phyloP scores from a whole-genome alignment of 2,888 invertebrate species.

The Heteromurus nitidus region DNA sequence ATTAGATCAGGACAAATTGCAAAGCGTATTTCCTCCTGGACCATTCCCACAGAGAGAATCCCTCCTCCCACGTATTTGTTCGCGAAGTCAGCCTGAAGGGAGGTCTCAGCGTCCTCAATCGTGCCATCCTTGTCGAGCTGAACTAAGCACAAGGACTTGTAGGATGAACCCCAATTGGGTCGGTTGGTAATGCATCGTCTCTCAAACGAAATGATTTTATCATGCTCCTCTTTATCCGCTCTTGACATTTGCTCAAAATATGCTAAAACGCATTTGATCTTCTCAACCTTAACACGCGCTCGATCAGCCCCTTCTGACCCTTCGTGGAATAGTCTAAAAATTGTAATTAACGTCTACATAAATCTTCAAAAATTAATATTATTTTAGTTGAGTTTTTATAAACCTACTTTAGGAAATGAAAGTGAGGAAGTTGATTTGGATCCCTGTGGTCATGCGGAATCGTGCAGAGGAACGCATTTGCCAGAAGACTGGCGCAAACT shows the following conservation, averaged over 20 bases:
- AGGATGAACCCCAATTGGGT: conserved; percentile 72
- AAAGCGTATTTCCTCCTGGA: conserved; percentile 98
- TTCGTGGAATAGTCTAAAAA: conserved; percentile 24
- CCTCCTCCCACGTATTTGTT: conserved; percentile 88
- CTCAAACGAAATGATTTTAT: conserved; percentile 44
- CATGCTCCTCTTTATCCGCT: neutral
- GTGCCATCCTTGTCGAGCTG: no score
- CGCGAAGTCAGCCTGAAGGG: conserved; percentile 96
- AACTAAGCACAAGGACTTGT: neutral
- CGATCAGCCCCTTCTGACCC: neutral
- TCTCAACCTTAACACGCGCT: conserved; percentile 16
- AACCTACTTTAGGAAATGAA: conserved; percentile 40
- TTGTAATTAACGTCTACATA: neutral
- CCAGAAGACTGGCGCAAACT: conserved; percentile 35
- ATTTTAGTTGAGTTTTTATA: neutral
- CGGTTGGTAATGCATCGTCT: neutral
- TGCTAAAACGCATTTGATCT: conserved; percentile 40
- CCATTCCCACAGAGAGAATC: conserved; percentile 90
- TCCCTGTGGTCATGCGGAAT: conserved; percentile 75
- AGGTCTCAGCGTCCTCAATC: conserved; percentile 91
- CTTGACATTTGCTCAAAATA: conserved; percentile 73
- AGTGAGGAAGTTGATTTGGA: neutral
- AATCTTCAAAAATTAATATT: neutral
- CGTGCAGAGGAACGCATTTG: conserved; percentile 59
- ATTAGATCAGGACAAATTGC: conserved; percentile 95